Percentiles rank a stretch among this genome's conserved stretches.
These are phyloP conservation scores for Ciona savignyi DNA, from an alignment of 23 tunicate species.

Conservation along the genomic window DNA sequence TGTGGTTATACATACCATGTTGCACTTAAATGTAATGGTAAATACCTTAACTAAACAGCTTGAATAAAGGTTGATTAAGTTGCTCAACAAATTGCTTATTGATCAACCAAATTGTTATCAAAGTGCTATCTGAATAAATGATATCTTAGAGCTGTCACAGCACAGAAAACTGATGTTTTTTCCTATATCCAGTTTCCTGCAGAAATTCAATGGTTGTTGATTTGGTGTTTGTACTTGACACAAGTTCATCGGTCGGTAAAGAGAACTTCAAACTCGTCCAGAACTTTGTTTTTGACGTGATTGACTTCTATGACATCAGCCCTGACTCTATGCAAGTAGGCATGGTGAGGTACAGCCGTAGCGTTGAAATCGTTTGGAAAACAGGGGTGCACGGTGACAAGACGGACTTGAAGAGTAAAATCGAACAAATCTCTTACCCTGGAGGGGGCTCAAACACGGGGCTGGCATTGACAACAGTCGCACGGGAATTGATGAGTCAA, in stretches of 20 bases:
- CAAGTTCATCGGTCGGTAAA: slow-evolving; percentile 25
- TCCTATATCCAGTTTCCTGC: slow-evolving; percentile 15
- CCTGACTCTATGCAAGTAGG: slow-evolving; percentile 25
- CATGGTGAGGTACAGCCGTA: slow-evolving; percentile 27
- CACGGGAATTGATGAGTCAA: slow-evolving; percentile 15
- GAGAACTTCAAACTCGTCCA: slow-evolving; percentile 12
- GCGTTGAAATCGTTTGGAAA: slow-evolving; percentile 6
- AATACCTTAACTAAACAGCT: too few relatives aligned
- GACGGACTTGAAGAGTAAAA: neutral
- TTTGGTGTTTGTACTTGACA: slow-evolving; percentile 33
- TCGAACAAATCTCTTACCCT: slow-evolving; percentile 17
- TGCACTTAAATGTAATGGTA: too few relatives aligned
- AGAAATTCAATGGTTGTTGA: slow-evolving; percentile 24
- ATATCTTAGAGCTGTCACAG: too few relatives aligned
- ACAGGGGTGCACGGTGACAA: slow-evolving; percentile 6
- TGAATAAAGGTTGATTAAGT: too few relatives aligned
- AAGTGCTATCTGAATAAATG: too few relatives aligned
- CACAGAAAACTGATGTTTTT: too few relatives aligned
- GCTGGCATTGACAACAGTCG: slow-evolving; percentile 18
- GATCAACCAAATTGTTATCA: too few relatives aligned
- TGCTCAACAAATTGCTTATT: too few relatives aligned
- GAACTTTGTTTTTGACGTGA: slow-evolving; percentile 17
- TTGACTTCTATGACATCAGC: slow-evolving; percentile 22
- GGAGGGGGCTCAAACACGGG: slow-evolving; percentile 46
- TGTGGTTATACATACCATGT: too few relatives aligned